phyloP scores from a whole-genome alignment of 2,113 vertebrate genomes.

The Engraulis encrasicolus region DNA sequence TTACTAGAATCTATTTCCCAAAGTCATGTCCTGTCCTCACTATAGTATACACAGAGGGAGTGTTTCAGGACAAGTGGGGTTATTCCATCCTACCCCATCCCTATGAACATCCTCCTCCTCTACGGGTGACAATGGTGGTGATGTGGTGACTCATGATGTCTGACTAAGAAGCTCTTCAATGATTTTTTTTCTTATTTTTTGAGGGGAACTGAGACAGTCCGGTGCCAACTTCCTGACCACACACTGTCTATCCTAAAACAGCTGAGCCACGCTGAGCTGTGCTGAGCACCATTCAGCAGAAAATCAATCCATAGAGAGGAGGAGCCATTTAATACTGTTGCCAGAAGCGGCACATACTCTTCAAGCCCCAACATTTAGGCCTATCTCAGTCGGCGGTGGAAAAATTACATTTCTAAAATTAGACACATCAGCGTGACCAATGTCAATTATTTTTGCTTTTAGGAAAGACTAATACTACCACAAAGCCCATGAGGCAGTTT shows the following conservation, averaged over 20 bases:
- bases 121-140: background rate
- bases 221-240: background rate
- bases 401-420: constrained; percentile 4
- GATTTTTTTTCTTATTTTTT: no score
- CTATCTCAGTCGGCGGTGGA: background rate
- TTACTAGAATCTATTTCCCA: no score
- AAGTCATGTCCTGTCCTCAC: background rate
- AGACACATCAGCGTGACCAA: background rate
- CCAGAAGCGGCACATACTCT: background rate
- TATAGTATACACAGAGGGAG: background rate
- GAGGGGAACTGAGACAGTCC: background rate
- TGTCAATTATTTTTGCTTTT: background rate
- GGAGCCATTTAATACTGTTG: background rate
- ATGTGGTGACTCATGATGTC: background rate
- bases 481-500: background rate
- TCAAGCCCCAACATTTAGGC: background rate
- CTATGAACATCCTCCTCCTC: background rate
- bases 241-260: background rate
- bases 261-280: background rate
- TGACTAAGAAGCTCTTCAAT: background rate
- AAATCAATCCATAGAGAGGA: background rate
- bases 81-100: no score
- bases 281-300: background rate
- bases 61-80: background rate
- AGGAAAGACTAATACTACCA: background rate